phyloP scores from a whole-genome alignment of 2,113 vertebrate genomes.

The Syrrhaptes paradoxus region DNA sequence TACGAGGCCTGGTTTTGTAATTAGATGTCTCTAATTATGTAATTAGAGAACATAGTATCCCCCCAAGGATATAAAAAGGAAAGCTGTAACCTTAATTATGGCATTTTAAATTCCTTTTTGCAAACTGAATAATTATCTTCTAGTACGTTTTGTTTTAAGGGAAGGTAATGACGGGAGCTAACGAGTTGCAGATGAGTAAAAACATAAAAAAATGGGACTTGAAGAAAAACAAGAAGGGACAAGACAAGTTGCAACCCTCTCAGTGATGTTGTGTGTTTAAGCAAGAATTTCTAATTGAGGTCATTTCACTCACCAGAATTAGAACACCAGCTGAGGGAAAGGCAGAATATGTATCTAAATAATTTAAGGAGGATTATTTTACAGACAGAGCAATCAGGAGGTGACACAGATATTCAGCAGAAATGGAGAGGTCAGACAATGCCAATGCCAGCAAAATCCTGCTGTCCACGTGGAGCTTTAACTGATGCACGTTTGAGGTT shows the following conservation, averaged over 20 bases:
- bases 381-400: conserved; percentile 29
- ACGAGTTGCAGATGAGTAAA: background rate
- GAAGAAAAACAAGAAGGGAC: conserved; percentile 4
- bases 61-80: background rate
- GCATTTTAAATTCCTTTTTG: background rate
- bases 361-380: conserved; percentile 66
- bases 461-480: background rate
- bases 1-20: background rate
- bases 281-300: conserved; percentile 66
- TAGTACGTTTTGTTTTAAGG: conserved; percentile 15
- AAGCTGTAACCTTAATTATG: conserved; percentile 32
- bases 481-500: background rate
- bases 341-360: conserved; percentile 47
- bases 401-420: conserved; percentile 31
- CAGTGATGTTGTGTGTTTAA: conserved; percentile 37
- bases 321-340: conserved; percentile 42
- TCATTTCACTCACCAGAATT: conserved; percentile 44
- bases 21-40: no score
- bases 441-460: conserved; percentile 5
- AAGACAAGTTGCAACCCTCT: background rate
- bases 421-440: conserved; percentile 25
- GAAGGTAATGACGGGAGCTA: conserved; percentile 33
- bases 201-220: background rate
- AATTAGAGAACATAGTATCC: conserved; percentile 6
- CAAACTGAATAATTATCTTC: conserved; percentile 16